Evolutionary conservation across 2,113 vertebrate species (phyloP).

Genomic region (Periophthalmodon schlosseri): DNA sequence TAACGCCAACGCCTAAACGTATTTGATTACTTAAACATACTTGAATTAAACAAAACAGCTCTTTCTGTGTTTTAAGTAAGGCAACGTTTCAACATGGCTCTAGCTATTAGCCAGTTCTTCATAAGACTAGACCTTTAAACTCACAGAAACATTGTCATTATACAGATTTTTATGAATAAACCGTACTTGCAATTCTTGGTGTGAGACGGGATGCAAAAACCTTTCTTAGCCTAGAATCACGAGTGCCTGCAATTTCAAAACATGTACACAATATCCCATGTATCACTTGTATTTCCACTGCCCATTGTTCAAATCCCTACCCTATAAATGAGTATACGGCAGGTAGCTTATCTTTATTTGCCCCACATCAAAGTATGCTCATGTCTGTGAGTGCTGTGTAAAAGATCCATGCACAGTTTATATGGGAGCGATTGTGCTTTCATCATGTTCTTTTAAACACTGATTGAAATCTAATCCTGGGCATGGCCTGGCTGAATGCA

Average conservation of each 20-base stretch:
- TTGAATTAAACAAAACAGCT: no score
- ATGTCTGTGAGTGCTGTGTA: not conserved
- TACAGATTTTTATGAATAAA: not conserved
- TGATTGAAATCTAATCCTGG: conserved; percentile 30
- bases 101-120: no score
- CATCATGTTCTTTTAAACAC: conserved; percentile 15
- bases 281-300: not conserved
- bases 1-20: no score
- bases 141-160: not conserved
- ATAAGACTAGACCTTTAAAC: no score
- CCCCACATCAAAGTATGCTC: conserved; percentile 6
- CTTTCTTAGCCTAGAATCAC: no score
- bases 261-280: not conserved
- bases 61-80: no score
- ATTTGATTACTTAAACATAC: no score
- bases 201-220: no score
- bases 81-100: no score
- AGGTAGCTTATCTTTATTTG: not conserved
- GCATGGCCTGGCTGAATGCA: conserved; percentile 25
- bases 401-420: not conserved
- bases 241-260: not conserved
- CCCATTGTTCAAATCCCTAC: not conserved
- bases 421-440: not conserved
- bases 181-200: no score
- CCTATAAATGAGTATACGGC: not conserved